Conservation (phyloP, 2,888 invertebrate genomes). For the Callyntrura sp. region DNA sequence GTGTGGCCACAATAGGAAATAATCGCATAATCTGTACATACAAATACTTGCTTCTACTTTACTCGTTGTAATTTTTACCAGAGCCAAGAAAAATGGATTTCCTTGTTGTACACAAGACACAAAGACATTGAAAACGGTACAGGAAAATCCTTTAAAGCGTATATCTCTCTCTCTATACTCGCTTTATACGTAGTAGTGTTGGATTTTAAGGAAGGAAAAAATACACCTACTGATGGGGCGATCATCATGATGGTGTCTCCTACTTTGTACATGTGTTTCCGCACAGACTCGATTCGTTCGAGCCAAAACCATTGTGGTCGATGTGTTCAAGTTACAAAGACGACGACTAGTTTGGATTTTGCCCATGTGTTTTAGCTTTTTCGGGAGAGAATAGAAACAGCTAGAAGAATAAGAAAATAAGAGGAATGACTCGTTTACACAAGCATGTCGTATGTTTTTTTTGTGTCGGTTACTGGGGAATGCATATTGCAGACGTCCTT, state of each 20-base stretch:
- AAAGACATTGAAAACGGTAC: slow-evolving; percentile 20
- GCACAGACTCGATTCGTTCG: background rate
- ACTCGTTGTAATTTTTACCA: too few relatives aligned
- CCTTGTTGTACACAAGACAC: too few relatives aligned
- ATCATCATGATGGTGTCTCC: slow-evolving; percentile 5
- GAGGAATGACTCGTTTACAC: slow-evolving; percentile 15
- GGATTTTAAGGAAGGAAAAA: slow-evolving; percentile 45
- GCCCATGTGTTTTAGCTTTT: slow-evolving; percentile 33
- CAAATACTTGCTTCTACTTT: background rate
- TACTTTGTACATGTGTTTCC: background rate
- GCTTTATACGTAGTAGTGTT: too few relatives aligned
- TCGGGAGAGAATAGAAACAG: background rate
- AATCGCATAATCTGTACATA: background rate
- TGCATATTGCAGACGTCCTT: background rate
- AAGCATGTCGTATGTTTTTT: background rate
- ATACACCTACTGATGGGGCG: background rate
- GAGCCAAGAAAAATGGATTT: too few relatives aligned
- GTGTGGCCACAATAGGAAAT: too few relatives aligned
- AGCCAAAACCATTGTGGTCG: slow-evolving; percentile 17
- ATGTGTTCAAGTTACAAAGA: background rate
- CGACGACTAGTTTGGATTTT: slow-evolving; percentile 12
- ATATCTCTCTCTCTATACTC: too few relatives aligned
- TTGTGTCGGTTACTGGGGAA: background rate
- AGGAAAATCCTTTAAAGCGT: background rate
- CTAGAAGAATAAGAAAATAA: background rate